phyloP scores from a whole-genome alignment of 2,113 vertebrate genomes.

The Thunnus thynnus region DNA sequence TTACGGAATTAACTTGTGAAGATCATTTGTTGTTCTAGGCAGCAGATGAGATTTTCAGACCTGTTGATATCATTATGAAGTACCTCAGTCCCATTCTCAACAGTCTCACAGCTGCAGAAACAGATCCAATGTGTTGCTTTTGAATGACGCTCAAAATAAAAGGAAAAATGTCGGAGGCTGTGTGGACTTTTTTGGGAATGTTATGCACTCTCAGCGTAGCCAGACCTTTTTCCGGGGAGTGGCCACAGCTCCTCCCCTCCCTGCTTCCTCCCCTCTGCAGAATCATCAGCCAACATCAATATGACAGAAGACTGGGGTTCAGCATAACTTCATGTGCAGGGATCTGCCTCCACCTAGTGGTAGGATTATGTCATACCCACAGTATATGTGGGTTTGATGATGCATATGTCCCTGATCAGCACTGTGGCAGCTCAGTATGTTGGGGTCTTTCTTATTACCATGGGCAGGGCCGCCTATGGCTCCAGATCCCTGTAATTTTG shows the following conservation, averaged over 20 bases:
- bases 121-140: constrained; percentile 51
- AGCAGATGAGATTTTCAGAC: constrained; percentile 55
- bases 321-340: background rate
- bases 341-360: constrained; percentile 70
- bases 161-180: constrained; percentile 31
- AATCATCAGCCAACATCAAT: constrained; percentile 65
- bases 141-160: constrained; percentile 42
- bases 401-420: constrained; percentile 30
- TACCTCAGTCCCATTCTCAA: constrained; percentile 12
- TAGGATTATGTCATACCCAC: background rate
- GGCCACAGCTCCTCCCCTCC: constrained; percentile 62
- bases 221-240: constrained; percentile 65
- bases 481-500: constrained; percentile 31
- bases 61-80: constrained; percentile 12
- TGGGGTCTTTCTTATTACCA: constrained; percentile 21
- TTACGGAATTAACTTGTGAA: constrained; percentile 14
- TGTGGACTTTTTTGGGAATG: constrained; percentile 75
- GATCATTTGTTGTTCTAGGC: constrained; percentile 38
- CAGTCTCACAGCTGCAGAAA: constrained; percentile 42
- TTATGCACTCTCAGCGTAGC: constrained; percentile 55
- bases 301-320: constrained; percentile 14
- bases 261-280: constrained; percentile 28
- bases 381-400: background rate
- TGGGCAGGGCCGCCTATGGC: background rate
- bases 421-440: background rate